Percentiles rank a stretch among this genome's conserved stretches.
Evolutionary conservation across 2,113 vertebrate species (phyloP).

Genomic region (Sigmodon hispidus): DNA sequence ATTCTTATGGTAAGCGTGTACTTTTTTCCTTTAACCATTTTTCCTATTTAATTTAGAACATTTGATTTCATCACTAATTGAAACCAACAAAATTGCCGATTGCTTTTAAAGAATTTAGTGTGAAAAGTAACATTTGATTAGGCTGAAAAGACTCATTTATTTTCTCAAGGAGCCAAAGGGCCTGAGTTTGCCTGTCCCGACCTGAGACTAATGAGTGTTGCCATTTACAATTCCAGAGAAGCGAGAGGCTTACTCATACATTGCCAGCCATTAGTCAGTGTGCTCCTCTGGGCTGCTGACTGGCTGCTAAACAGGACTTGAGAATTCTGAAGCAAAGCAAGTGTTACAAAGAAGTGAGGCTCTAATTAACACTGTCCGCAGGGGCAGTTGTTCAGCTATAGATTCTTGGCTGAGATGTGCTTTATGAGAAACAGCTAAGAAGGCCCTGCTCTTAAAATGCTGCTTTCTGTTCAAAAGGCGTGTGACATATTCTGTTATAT

Average conservation of each 20-base stretch:
- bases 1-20: constrained; percentile 94
- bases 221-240: constrained; percentile 31
- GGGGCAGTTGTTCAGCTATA: not conserved
- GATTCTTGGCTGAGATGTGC: not conserved
- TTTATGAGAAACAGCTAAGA: not conserved
- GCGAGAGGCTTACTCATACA: not conserved
- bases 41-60: constrained; percentile 40
- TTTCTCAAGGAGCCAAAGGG: not conserved
- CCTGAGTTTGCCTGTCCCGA: not conserved
- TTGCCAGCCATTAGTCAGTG: not conserved
- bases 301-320: not conserved
- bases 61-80: constrained; percentile 36
- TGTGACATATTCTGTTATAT: not conserved
- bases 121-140: constrained; percentile 53
- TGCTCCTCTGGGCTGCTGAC: not conserved
- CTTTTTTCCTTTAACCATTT: not conserved
- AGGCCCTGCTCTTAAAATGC: constrained; percentile 10
- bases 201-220: not conserved
- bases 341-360: not conserved
- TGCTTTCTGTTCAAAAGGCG: not conserved
- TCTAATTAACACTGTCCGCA: not conserved
- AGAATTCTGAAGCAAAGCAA: not conserved
- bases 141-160: not conserved
- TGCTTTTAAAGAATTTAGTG: constrained; percentile 31
- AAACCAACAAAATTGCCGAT: constrained; percentile 37